These are phyloP conservation scores for Holothuria glaberrima DNA, from an alignment of 35 echinoderm and acorn worm species.

Conservation along the genomic window DNA sequence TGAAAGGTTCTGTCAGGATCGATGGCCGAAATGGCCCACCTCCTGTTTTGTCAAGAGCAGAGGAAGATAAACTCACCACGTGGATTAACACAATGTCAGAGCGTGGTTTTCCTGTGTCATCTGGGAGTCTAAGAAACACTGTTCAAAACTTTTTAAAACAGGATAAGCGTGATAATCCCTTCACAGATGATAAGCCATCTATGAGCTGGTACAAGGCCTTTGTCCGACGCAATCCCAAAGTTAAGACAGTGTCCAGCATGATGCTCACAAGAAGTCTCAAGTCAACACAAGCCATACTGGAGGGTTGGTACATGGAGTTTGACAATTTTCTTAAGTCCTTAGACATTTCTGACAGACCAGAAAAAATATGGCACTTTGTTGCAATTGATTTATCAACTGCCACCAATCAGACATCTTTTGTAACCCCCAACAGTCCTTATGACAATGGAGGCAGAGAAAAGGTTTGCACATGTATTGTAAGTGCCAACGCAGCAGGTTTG, in stretches of 20 bases:
- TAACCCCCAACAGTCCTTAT: not conserved
- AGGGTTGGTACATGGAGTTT: constrained; percentile 59
- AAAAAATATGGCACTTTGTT: constrained; percentile 55
- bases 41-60: constrained; percentile 66
- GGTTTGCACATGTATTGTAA: constrained; percentile 41
- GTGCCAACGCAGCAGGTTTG: constrained; percentile 53
- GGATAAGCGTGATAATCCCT: constrained; percentile 64
- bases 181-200: constrained; percentile 66
- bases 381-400: constrained; percentile 37
- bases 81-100: constrained; percentile 72
- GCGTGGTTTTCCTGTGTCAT: constrained; percentile 61
- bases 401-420: not conserved
- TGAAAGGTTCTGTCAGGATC: constrained; percentile 46
- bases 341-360: constrained; percentile 53
- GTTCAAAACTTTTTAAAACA: constrained; percentile 69
- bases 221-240: constrained; percentile 55
- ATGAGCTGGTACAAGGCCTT: constrained; percentile 77
- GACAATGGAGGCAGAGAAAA: constrained; percentile 7
- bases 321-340: constrained; percentile 47
- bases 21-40: constrained; percentile 63
- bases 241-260: constrained; percentile 63
- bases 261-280: constrained; percentile 45
- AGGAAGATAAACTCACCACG: constrained; percentile 61
- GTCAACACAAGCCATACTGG: constrained; percentile 27
- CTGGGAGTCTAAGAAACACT: constrained; percentile 43